These are phyloP conservation scores for Corythornis vintsioides DNA, from an alignment of 2,113 vertebrate genomes.

Conservation along the genomic window DNA sequence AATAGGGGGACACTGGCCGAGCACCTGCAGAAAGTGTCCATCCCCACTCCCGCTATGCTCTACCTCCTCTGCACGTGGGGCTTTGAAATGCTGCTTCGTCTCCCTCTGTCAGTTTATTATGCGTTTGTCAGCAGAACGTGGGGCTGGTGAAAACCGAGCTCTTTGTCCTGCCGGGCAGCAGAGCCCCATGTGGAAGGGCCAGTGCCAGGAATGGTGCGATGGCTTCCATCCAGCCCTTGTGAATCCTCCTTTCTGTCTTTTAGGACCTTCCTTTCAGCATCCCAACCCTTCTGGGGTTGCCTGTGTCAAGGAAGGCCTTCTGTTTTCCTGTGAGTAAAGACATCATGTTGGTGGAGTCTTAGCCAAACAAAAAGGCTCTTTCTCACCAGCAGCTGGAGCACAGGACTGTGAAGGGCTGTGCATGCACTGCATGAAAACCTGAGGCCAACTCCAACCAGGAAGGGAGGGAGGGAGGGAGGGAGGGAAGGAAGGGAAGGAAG, in stretches of 20 bases:
- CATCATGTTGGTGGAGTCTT: neutral
- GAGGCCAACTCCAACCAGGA: neutral
- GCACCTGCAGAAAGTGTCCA: conserved; percentile 86
- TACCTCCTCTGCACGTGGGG: conserved; percentile 53
- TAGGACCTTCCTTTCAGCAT: conserved; percentile 51
- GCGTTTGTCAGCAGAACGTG: conserved; percentile 76
- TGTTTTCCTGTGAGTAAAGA: conserved; percentile 60
- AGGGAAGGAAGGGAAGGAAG: neutral
- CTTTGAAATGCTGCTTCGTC: conserved; percentile 49
- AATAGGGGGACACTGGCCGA: conserved; percentile 80
- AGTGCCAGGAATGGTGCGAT: conserved; percentile 69
- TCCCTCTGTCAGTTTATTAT: conserved; percentile 73
- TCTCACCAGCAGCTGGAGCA: conserved; percentile 66
- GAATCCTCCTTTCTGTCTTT: conserved; percentile 67
- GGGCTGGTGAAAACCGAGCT: conserved; percentile 63
- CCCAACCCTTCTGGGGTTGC: conserved; percentile 55
- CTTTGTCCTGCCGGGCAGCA: conserved; percentile 73
- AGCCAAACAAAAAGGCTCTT: neutral
- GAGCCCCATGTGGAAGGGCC: conserved; percentile 66
- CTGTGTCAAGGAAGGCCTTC: conserved; percentile 61
- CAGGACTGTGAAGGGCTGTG: conserved; percentile 21
- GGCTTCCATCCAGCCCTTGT: conserved; percentile 79
- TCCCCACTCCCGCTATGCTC: conserved; percentile 59
- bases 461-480: neutral
- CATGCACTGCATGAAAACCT: conserved; percentile 5